Conservation (phyloP, 2,797 vertebrate species). For the Manis pentadactyla region DNA sequence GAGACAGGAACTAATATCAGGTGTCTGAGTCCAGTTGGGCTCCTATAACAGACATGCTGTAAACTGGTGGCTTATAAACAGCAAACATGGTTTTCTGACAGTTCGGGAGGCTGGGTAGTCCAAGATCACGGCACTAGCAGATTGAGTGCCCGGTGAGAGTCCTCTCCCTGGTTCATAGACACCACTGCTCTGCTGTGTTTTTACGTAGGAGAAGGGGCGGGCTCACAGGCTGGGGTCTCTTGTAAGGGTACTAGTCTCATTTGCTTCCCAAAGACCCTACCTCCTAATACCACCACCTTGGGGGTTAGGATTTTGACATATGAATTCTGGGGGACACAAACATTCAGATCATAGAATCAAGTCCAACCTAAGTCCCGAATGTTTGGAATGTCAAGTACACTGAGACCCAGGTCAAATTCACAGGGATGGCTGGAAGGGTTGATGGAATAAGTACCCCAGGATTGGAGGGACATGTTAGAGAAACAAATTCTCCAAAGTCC, state of each 20-base stretch:
- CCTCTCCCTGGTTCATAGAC: background rate
- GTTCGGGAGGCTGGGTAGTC: background rate
- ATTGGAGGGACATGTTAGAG: background rate
- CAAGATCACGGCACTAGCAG: background rate
- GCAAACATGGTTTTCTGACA: background rate
- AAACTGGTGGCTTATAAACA: background rate
- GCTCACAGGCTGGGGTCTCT: background rate
- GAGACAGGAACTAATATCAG: background rate
- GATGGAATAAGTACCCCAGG: background rate
- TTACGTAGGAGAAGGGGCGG: background rate
- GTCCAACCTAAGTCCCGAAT: background rate
- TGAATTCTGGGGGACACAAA: background rate
- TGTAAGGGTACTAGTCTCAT: background rate
- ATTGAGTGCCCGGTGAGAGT: background rate
- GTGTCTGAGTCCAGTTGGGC: background rate
- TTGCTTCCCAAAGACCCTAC: background rate
- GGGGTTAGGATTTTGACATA: background rate
- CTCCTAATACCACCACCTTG: background rate
- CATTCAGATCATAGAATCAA: background rate
- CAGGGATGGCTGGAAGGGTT: too few relatives aligned
- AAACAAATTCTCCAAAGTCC: background rate
- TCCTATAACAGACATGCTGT: background rate
- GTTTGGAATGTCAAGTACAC: background rate
- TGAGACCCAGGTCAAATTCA: fast-evolving
- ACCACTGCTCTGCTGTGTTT: background rate